Base-by-base conservation (phyloP, 2,113 vertebrate genomes). In the Platanista minor region DNA sequence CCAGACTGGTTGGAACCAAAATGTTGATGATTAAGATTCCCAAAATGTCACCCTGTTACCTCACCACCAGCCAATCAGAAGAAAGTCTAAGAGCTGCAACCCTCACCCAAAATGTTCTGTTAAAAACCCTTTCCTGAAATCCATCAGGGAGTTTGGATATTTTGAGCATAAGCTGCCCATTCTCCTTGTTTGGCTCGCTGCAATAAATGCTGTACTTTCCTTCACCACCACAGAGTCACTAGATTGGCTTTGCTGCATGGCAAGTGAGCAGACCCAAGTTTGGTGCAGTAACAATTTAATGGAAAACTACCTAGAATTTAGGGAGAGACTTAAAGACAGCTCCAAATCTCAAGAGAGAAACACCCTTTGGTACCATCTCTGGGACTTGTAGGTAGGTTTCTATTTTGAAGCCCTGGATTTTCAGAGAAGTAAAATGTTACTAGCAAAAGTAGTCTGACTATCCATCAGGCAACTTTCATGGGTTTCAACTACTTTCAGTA, bases 321-420 rank as follows among this genome's bases (percentile, higher is more conserved):
- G 1, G 20, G 41, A 2, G 21, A 77, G 39, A 31, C 25, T 52
- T 4, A 12, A 49, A 83, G 43, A 90, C 15, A 52, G 13, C 27
- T 39, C 14, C 33, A 14, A 23, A 14, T 57, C 20, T 54, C 75
- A 52, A 27, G 17, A 77, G 74, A 74, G 54, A 77, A 87, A 18
- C 3, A 39, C 10, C 33, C 27, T 39, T 49, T 57, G 31, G 54
- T 66, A 23, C 78, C 59, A 8, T 27, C 54, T 75, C 69, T 49
- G n/a, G 7, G 15, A 14, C 71, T 84, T 61, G 18, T 80, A 2
- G 6, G 20, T 41, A 66, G 69, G 57, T 29, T 88, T 96, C 91
- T 95, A 17, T 92, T 90, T 86, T 78, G 57, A 96, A 95, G 90
- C 31, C 20, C 82, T 85, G 18, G 18, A 81, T 94, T 96, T 94